Percentiles rank a stretch among this genome's conserved stretches.
These are phyloP conservation scores for Hyperopisus bebe DNA, from an alignment of 2,113 vertebrate genomes.

Conservation along the genomic window DNA sequence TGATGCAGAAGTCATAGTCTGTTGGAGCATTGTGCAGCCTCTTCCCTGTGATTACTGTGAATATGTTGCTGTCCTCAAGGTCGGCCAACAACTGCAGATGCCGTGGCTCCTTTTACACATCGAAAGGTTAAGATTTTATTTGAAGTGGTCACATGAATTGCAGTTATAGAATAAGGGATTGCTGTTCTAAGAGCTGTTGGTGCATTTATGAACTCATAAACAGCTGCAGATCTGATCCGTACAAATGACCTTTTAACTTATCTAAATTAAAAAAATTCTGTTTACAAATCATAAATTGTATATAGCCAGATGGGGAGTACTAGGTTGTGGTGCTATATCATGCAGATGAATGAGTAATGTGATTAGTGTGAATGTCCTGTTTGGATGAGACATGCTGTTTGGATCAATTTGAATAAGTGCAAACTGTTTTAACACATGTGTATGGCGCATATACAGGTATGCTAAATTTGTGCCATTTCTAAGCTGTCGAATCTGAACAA, in stretches of 20 bases:
- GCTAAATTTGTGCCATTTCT: neutral
- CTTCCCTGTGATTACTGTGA: conserved; percentile 70
- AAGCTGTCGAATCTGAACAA: neutral
- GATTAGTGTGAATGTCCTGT: neutral
- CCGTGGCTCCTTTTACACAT: conserved; percentile 72
- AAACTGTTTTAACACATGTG: neutral
- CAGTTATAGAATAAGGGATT: neutral
- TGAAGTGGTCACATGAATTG: neutral
- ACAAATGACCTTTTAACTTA: neutral
- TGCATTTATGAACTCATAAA: neutral
- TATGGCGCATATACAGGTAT: neutral
- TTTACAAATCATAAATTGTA: neutral
- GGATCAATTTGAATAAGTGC: neutral
- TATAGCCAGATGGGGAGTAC: neutral
- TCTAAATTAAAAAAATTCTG: neutral
- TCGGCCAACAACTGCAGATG: conserved; percentile 85
- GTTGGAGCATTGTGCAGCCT: conserved; percentile 79
- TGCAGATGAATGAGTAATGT: neutral
- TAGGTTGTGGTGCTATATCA: neutral
- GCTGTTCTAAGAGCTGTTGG: neutral
- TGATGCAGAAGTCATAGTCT: conserved; percentile 86
- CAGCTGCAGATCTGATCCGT: neutral
- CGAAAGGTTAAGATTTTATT: neutral
- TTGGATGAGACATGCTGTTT: neutral
- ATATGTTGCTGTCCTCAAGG: conserved; percentile 81